These are phyloP conservation scores for Centrocercus urophasianus DNA, from an alignment of 2,113 vertebrate species.

Conservation along the genomic window DNA sequence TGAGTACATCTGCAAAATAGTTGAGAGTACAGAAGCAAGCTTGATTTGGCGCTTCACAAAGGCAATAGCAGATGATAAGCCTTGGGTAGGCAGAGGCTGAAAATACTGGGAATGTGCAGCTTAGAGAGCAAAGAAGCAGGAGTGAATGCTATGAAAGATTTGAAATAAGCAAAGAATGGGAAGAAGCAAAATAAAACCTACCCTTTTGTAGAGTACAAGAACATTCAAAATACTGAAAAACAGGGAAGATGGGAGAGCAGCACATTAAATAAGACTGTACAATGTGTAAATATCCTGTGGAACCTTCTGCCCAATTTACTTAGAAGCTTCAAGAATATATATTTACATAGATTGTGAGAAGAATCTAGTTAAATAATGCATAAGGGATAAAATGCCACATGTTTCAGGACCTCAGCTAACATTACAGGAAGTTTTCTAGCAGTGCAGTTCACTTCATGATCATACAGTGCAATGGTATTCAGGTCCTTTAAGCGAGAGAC, in stretches of 20 bases:
- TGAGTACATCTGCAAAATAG: background rate
- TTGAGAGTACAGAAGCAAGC: background rate
- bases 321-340: background rate
- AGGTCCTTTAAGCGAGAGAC: background rate
- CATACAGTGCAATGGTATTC: too few species aligned
- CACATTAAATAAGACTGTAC: background rate
- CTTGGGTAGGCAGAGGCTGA: background rate
- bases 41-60: background rate
- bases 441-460: background rate
- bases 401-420: background rate
- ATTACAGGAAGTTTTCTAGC: background rate
- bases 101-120: background rate
- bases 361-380: background rate
- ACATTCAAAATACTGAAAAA: background rate
- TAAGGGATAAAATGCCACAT: background rate
- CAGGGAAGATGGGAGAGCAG: background rate
- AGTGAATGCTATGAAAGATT: background rate
- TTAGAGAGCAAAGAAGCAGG: background rate
- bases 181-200: background rate
- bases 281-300: background rate
- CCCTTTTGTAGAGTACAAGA: background rate
- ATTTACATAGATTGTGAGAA: background rate
- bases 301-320: background rate
- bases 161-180: background rate
- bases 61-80: background rate